These are phyloP conservation scores for Hypothenemus hampei DNA, from an alignment of 1,140 invertebrate genomes.

Conservation along the genomic window DNA sequence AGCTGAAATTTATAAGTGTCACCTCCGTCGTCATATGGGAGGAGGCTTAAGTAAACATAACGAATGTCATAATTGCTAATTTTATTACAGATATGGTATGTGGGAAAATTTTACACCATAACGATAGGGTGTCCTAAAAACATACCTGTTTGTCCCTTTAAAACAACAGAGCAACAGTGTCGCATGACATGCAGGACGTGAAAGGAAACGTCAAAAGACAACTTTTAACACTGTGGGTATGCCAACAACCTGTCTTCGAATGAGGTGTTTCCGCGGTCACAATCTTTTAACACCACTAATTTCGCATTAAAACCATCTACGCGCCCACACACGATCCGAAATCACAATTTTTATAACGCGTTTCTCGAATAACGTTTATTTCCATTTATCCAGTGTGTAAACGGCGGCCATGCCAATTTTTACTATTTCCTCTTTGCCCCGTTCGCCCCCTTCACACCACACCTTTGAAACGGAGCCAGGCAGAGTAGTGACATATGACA, in stretches of 20 bases:
- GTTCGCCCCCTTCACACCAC: conserved; percentile 36
- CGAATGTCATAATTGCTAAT: too few species aligned
- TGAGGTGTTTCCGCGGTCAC: conserved; percentile 19
- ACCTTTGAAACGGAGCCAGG: too few species aligned
- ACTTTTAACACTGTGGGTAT: too few species aligned
- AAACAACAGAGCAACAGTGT: too few species aligned
- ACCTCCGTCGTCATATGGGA: too few species aligned
- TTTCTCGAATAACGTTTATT: conserved; percentile 37
- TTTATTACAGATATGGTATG: too few species aligned
- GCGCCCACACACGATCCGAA: conserved; percentile 10
- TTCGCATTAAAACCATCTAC: conserved; percentile 5
- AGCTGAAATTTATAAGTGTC: too few species aligned
- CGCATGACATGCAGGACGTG: conserved; percentile 36
- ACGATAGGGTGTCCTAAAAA: too few species aligned
- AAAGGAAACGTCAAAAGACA: conserved; percentile 41
- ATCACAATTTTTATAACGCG: conserved; percentile 24
- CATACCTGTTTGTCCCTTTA: too few species aligned
- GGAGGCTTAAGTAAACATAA: too few species aligned
- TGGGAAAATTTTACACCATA: too few species aligned
- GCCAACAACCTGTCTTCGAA: conserved; percentile 37
- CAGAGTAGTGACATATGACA: too few species aligned
- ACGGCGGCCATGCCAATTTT: conserved; percentile 45
- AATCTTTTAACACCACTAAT: background rate
- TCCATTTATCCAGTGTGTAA: conserved; percentile 32
- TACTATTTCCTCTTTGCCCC: conserved; percentile 33